Evolutionary conservation across 2,113 vertebrate species (phyloP).

Genomic region (Alethe castanea): DNA sequence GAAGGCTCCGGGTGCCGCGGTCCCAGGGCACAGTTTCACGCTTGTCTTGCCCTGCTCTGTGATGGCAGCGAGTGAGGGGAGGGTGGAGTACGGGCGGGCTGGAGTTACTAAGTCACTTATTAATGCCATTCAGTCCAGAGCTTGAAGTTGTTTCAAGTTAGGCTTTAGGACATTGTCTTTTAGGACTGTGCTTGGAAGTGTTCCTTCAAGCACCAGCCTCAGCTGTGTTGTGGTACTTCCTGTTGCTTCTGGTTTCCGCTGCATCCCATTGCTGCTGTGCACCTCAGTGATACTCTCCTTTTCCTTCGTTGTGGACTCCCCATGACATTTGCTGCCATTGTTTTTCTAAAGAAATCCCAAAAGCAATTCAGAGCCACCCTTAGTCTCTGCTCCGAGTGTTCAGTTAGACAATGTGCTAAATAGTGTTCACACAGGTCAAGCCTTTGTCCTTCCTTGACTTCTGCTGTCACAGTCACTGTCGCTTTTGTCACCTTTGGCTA

Average conservation of each 20-base stretch:
- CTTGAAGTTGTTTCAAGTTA: too few relatives aligned
- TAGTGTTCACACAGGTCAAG: rapidly evolving
- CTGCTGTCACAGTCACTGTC: rapidly evolving
- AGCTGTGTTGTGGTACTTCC: background rate
- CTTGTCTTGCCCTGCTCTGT: rapidly evolving
- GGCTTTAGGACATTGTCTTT: background rate
- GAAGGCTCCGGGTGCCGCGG: background rate
- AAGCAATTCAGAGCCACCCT: background rate
- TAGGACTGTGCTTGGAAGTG: background rate
- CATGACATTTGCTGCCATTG: background rate
- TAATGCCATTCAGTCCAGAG: too few relatives aligned
- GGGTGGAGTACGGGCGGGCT: background rate
- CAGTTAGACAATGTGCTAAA: background rate
- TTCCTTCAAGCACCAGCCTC: background rate
- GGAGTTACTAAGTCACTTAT: too few relatives aligned
- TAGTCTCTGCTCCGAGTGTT: background rate
- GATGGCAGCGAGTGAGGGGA: rapidly evolving
- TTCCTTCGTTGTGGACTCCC: background rate
- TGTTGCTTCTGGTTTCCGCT: background rate
- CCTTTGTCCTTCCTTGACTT: background rate
- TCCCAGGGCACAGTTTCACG: rapidly evolving
- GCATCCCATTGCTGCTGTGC: background rate
- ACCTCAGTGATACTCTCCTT: background rate
- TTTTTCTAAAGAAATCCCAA: background rate
- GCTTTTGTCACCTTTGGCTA: background rate